Evolutionary conservation across 2,113 vertebrate genomes (phyloP).

Genomic region (Morphnarchus princeps): DNA sequence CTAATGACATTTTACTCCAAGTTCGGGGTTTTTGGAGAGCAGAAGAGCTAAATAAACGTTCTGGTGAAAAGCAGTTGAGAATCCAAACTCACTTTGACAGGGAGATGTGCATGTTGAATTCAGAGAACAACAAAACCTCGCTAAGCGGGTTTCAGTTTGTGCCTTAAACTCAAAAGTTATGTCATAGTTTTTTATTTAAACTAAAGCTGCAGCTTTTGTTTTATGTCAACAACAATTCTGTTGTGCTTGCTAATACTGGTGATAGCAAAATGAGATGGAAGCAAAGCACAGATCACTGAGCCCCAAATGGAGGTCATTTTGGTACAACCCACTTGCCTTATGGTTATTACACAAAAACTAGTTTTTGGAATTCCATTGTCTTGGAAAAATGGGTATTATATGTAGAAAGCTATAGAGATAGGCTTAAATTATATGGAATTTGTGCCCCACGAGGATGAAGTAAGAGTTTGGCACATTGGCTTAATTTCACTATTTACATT

Average conservation of each 20-base stretch:
- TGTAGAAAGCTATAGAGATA: neutral
- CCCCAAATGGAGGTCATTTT: constrained; percentile 46
- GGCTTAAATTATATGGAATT: neutral
- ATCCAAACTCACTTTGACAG: neutral
- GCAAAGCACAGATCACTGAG: constrained; percentile 30
- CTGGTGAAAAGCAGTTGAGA: neutral
- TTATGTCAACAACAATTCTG: constrained; percentile 65
- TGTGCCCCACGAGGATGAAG: neutral
- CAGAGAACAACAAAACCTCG: neutral
- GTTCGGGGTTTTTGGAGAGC: neutral
- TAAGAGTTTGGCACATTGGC: neutral
- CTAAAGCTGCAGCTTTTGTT: constrained; percentile 50
- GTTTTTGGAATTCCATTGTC: neutral
- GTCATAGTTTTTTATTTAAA: constrained; percentile 61
- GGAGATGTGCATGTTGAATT: neutral
- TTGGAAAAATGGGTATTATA: neutral
- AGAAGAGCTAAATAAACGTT: neutral
- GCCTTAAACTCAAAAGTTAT: constrained; percentile 48
- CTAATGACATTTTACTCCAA: neutral
- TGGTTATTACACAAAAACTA: neutral
- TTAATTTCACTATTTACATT: neutral
- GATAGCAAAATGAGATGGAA: neutral
- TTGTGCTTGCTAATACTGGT: constrained; percentile 65
- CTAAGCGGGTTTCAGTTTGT: constrained; percentile 44
- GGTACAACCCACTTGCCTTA: neutral